Base-by-base conservation (phyloP, 2,888 invertebrate species). In the Rhorus exstirpatorius region DNA sequence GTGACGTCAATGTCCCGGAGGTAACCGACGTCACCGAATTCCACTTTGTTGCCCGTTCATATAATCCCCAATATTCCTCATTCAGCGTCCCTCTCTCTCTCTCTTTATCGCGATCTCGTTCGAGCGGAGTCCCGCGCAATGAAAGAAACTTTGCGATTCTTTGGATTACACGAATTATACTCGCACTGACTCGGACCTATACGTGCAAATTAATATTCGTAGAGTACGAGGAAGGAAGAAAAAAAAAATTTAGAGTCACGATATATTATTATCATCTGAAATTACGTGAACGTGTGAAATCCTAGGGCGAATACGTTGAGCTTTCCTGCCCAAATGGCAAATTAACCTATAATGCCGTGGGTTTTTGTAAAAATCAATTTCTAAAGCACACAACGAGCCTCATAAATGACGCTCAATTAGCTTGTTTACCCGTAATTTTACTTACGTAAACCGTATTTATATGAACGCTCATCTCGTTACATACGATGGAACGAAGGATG, bases 1-100 rank as follows among this genome's bases (percentile, higher is more conserved):
- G 63, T 78, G 70, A 78, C 78, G 78, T 78, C 78, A 70, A 78
- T 71, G 70, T 60, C 24, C 63, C 31, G 17, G 14, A 31, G 58
- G 58, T 58, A 35, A 70, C 31, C 61, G n/a, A 70, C 61, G 77
- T 70, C 70, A 77, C 53, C 19, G 38, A 38, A 61, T 44, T 60
- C 41, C 44, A 51, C n/a, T n/a, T 41, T 38, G 61, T 51, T 68
- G 49, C 38, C 10, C 26, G 68, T 19, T 63, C 21, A 44, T 53
- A 65, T 61, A 53, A 63, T 61, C 24, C 49, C 46, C 6, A 53
- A 35, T 21, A 31, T 2, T 41, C 41, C 41, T 41, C 41, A 1
- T 10, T 10, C 3, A 3, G 6, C 41, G 10, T 41, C 10, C 35
- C 35, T 17, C 8, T 35, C 72, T 61, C 26, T 10, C 51, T 24